A percentile compares a stretch with the other conserved stretches of the same genome.
phyloP scores from a whole-genome alignment of 2,797 vertebrate species.

The Tympanoctomys barrerae region DNA sequence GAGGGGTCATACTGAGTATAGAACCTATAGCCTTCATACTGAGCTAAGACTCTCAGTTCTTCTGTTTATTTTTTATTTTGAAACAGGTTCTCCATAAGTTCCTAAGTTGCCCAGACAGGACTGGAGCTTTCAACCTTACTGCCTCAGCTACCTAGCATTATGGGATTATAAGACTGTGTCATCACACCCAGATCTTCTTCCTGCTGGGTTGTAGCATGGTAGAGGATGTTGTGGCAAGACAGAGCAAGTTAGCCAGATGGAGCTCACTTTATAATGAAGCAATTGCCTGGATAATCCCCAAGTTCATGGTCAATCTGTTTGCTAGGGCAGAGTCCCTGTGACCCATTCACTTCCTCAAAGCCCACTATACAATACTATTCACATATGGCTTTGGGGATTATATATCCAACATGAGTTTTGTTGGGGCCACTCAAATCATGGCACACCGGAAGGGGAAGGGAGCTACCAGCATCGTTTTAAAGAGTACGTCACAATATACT shows the following conservation, averaged over 20 bases:
- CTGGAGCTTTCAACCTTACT: neutral
- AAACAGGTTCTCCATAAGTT: neutral
- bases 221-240: too few species aligned
- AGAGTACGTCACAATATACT: too few species aligned
- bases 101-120: neutral
- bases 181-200: neutral
- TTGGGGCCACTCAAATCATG: neutral
- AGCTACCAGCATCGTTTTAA: neutral
- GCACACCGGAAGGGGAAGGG: neutral
- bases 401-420: neutral
- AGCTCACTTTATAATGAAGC: neutral
- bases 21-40: neutral
- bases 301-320: neutral
- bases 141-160: neutral
- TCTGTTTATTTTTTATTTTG: neutral
- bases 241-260: neutral
- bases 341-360: neutral
- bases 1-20: neutral
- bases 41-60: neutral
- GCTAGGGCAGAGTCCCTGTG: neutral
- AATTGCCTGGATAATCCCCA: too few species aligned
- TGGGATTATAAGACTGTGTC: neutral
- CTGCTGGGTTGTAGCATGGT: neutral
- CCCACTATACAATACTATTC: neutral
- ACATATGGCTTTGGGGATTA: neutral